Evolutionary conservation across 2,888 invertebrate genomes (phyloP).

Genomic region (Drosophila nr. fundita): DNA sequence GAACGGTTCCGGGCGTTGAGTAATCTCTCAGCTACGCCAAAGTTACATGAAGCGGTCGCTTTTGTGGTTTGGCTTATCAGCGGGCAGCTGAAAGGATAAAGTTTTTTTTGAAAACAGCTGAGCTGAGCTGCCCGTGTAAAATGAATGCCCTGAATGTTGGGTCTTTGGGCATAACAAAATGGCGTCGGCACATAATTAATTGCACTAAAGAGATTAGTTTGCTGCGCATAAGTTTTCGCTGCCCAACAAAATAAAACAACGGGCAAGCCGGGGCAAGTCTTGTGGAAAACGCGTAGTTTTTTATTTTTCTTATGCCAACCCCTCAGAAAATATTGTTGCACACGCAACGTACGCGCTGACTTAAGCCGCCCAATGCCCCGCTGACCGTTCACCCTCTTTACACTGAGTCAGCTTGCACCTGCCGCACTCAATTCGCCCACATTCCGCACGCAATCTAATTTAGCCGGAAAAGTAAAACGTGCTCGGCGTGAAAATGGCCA

Average conservation of each 20-base stretch:
- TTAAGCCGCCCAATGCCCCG: conserved; percentile 16
- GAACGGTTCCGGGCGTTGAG: conserved; percentile 13
- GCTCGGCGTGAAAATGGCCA: conserved; percentile 58
- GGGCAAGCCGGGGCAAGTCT: not conserved
- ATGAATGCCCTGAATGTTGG: conserved; percentile 11
- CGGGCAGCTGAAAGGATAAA: conserved; percentile 53
- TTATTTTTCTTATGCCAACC: not conserved
- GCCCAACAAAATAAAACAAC: conserved; percentile 18
- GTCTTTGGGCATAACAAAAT: conserved; percentile 50
- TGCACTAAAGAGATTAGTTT: conserved; percentile 73
- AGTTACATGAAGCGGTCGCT: conserved; percentile 48
- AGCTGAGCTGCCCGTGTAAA: conserved; percentile 24
- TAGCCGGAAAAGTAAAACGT: conserved; percentile 61
- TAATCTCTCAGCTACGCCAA: conserved; percentile 40
- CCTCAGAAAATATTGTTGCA: conserved; percentile 42
- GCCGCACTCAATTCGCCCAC: conserved; percentile 53
- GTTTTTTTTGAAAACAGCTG: conserved; percentile 34
- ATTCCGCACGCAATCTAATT: conserved; percentile 75
- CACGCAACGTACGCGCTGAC: conserved; percentile 46
- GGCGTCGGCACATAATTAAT: conserved; percentile 70
- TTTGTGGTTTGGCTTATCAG: conserved; percentile 60
- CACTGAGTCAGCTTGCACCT: conserved; percentile 60
- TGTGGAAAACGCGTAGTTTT: conserved; percentile 8
- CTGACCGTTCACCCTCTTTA: not conserved
- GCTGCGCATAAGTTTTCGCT: conserved; percentile 56